Conservation (phyloP, 1,140 invertebrate genomes). For the Catajapyx aquilonaris region DNA sequence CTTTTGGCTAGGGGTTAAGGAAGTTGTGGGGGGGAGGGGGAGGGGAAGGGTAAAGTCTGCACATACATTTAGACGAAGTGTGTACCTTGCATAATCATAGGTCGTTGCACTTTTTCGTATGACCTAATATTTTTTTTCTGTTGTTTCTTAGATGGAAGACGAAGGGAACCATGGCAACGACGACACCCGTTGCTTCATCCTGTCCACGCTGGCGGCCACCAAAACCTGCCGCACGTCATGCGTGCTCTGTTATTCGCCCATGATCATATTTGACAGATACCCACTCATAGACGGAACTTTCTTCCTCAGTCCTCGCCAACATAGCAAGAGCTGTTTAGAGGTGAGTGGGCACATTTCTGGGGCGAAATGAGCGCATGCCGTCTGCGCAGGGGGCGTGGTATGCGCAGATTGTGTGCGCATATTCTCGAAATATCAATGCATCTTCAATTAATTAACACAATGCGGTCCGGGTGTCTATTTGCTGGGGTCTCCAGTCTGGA, state of each 20-base stretch:
- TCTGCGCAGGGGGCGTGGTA: no score
- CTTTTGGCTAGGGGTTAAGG: no score
- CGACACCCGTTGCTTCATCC: slow-evolving; percentile 79
- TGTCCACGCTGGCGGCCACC: slow-evolving; percentile 67
- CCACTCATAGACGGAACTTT: slow-evolving; percentile 93
- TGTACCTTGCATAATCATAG: no score
- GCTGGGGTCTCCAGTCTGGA: no score
- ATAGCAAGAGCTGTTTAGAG: slow-evolving; percentile 62
- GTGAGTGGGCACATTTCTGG: slow-evolving; percentile 28
- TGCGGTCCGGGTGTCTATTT: no score
- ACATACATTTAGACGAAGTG: no score
- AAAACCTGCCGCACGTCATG: slow-evolving; percentile 64
- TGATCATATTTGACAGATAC: slow-evolving; percentile 89
- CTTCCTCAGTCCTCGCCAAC: slow-evolving; percentile 80
- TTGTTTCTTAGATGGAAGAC: slow-evolving; percentile 74
- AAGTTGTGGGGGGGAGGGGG: no score
- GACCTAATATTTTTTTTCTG: slow-evolving; percentile 12
- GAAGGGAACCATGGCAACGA: slow-evolving; percentile 93
- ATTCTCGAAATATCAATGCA: no score
- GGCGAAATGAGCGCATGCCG: no score
- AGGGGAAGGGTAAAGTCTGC: no score
- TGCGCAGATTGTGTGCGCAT: no score
- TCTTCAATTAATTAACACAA: no score
- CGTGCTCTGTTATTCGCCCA: slow-evolving; percentile 66
- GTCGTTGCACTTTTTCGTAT: slow-evolving; percentile 5